Evolutionary conservation across 1,140 invertebrate genomes (phyloP).

Genomic region (Calephelis nemesis): DNA sequence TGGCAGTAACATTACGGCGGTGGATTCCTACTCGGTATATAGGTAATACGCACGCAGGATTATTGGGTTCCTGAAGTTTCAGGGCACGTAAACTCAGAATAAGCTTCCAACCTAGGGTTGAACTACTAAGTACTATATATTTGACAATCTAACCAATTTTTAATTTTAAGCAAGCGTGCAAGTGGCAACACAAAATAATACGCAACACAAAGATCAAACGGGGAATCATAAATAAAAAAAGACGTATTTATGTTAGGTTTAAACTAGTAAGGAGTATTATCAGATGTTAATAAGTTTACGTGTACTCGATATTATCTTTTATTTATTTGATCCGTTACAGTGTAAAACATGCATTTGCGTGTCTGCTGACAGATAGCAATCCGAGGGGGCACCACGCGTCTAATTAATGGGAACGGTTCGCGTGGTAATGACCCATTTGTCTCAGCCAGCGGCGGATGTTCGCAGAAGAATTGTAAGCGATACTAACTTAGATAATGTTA

Average conservation of each 20-base stretch:
- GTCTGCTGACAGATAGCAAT: slow-evolving; percentile 62
- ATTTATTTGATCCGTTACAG: slow-evolving; percentile 29
- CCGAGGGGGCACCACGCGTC: slow-evolving; percentile 50
- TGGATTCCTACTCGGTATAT: no score
- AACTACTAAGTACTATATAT: no score
- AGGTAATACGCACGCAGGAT: no score
- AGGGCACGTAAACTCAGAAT: no score
- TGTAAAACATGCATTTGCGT: slow-evolving; percentile 52
- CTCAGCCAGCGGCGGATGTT: slow-evolving; percentile 54
- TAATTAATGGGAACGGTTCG: slow-evolving; percentile 65
- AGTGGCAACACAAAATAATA: no score
- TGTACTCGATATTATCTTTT: slow-evolving; percentile 25
- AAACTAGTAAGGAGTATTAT: not conserved
- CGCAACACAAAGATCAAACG: no score
- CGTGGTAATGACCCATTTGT: slow-evolving; percentile 67
- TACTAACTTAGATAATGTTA: slow-evolving; percentile 60
- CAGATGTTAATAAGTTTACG: slow-evolving; percentile 16
- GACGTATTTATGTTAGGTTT: slow-evolving; percentile 7
- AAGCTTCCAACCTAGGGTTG: no score
- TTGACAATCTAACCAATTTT: no score
- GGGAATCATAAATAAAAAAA: not conserved
- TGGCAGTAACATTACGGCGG: no score
- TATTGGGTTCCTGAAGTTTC: no score
- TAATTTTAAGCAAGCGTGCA: no score
- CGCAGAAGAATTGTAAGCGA: slow-evolving; percentile 67